Base-by-base conservation (phyloP, 2,888 invertebrate species). In the Minunthozetes semirufus region DNA sequence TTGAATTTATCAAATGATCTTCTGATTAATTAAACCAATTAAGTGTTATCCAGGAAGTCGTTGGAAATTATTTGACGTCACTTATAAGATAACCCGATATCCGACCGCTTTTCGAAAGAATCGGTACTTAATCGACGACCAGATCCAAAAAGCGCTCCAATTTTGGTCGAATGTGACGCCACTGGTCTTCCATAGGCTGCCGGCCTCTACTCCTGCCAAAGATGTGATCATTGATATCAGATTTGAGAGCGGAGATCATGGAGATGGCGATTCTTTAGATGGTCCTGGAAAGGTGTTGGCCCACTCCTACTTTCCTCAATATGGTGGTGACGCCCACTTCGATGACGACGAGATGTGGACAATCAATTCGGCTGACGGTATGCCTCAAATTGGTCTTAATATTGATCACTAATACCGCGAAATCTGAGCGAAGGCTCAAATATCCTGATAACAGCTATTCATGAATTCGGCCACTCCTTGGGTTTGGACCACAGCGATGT, bases 341-440 rank as follows among this genome's bases (percentile, higher is more conserved):
- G 68, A 68, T 38, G 68, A 68, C 68, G 68, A 68, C 15, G 68
- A 68, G n/a, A 68, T 68, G n/a, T 68, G 68, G 68, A 68, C 68
- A 1, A n/a, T 68, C 11, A 46, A 42, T 42, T 9, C 13, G 5
- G 17, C 8, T 8, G 19, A 42, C n/a, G 68, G 68, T 68, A 42
- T 68, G 33, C 33, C 33, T 33, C 33, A 33, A 33, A 33, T 6
- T 33, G n/a, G n/a, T n/a, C n/a, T n/a, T n/a, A n/a, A n/a, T n/a
- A n/a, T n/a, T n/a, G n/a, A n/a, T n/a, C n/a, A n/a, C n/a, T n/a
- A n/a, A n/a, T n/a, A n/a, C n/a, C n/a, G n/a, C n/a, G n/a, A n/a
- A n/a, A n/a, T n/a, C n/a, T n/a, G n/a, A n/a, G n/a, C n/a, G n/a
- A n/a, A 68, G 68, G 68, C 13, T 68, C 68, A 9, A 68, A 68